Evolutionary conservation across 2,888 invertebrate species (phyloP), one percentile per base, ranked within the genome.

Genomic region (Melinopterus prodromus): DNA sequence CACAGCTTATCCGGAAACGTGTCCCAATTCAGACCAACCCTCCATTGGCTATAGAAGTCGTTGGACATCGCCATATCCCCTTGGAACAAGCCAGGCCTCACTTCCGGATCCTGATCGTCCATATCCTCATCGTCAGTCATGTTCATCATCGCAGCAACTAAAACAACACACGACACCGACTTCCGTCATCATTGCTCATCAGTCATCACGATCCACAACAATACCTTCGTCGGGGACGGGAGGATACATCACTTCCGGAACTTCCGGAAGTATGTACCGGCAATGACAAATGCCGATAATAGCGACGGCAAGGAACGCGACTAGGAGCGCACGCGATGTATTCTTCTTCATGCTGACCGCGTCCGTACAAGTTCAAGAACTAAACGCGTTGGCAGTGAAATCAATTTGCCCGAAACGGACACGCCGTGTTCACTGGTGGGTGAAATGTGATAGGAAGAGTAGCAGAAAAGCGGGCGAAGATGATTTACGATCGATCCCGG

Each of bases 31-130:
- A 94, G 89, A 2, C 93, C 93, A 14, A 94, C 91, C 75, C 94
- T 89, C 89, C 93, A 91, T 80, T 91, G 91, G 72, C 92, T 90
- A 82, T 92, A 93, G 12, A 91, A 89, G 85, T 92, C 92, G 77
- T 92, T 92, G 79, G 92, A 91, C 82, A 93, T 90, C 0, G 94
- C 94, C 89, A 94, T 94, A 83, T 94, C 94, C 2, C 94, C 94
- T 87, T 94, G 93, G 85, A 92, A 93, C 38, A 94, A 88, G 15
- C 93, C 93, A 0, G 94, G 93, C 81, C 90, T 90, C 0, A 93
- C 91, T 89, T 94, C 94, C 0, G 94, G 93, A 88, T 94, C 93
- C 83, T 91, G 90, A 38, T 86, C 84, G 69, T 87, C 87, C 7
- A 83, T 74, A 69, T 77, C 80, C 36, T 70, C 75, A 36, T 78